phyloP scores from a whole-genome alignment of 2,888 invertebrate species.

The Hydroisotoma schaefferi region DNA sequence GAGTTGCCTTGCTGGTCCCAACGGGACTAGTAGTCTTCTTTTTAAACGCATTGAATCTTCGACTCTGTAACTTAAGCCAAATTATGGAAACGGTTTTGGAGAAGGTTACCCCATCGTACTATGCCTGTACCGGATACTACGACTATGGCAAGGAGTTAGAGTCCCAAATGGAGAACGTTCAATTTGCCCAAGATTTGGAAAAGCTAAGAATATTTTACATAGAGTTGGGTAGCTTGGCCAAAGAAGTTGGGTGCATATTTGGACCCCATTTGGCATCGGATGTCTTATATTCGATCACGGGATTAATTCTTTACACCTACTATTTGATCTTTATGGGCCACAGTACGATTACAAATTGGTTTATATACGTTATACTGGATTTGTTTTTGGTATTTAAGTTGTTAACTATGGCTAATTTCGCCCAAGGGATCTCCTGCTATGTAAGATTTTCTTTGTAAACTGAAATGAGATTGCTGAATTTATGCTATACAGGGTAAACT shows the following conservation, averaged over 20 bases:
- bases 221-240: conserved; percentile 30
- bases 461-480: neutral
- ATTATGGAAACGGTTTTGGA: conserved; percentile 24
- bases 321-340: conserved; percentile 23
- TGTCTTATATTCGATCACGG: conserved; percentile 30
- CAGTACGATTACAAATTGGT: conserved; percentile 19
- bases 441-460: conserved; percentile 17
- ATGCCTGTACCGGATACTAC: conserved; percentile 25
- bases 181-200: conserved; percentile 34
- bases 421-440: conserved; percentile 31
- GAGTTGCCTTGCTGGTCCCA: conserved; percentile 27
- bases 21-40: conserved; percentile 40
- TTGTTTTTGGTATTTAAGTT: conserved; percentile 35
- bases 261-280: conserved; percentile 41
- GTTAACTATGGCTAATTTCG: conserved; percentile 23
- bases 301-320: conserved; percentile 37
- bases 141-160: conserved; percentile 43
- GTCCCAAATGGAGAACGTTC: conserved; percentile 1
- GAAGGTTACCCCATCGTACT: conserved; percentile 33
- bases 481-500: neutral
- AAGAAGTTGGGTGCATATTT: conserved; percentile 38
- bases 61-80: conserved; percentile 41
- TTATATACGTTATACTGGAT: conserved; percentile 30
- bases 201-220: conserved; percentile 40
- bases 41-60: conserved; percentile 31